Evolutionary conservation across 2,797 vertebrate species (phyloP), one percentile per base, ranked within the genome.

Genomic region (Synaphobranchus kaupii): DNA sequence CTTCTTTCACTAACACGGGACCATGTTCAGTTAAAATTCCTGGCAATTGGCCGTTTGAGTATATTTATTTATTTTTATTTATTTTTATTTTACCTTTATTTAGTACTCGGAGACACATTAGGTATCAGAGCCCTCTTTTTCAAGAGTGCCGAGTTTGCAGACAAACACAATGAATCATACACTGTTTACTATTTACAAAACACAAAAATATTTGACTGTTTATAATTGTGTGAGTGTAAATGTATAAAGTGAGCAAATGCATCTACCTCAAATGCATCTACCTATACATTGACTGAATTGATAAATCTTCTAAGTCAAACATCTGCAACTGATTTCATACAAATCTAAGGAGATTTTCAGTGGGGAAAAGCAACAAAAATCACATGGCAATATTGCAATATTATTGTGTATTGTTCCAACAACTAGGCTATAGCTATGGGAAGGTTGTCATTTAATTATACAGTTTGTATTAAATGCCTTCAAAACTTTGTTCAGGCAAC

Each of bases 401-500:
- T 81, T 48, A 54, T 52, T 52, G 22, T 83, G n/a, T 48, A 48
- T 47, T 48, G 25, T 31, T 56, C 28, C 48, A 15, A 17, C 3
- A 48, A 82, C 25, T 82, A 17, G 22, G 17, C 39, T 39, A 39
- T 82, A 52, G 39, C 22, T 3, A 82, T 1, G 44, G 34, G 9
- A n/a, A 31, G 2, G 28, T 39, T 44, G 73, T 20, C 5, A 56
- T 34, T 83, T 20, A 4, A 44, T 48, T 48, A 13, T 71, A 12
- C 28, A 52, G 54, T 22, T 60, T 52, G 28, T 50, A 83, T 39
- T 87, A 9, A 48, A 48, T 48, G 2, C 15, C 9, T 78, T 78
- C 31, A 82, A 50, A 80, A 86, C 88, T 89, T 50, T 94, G 0
- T 93, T 93, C 92, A 99, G 99, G 99, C 90, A 97, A 99, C 95